Percentiles rank a stretch among this genome's conserved stretches.
These are phyloP conservation scores for Alligator mississippiensis DNA, from an alignment of 2,113 vertebrate species.

Conservation along the genomic window DNA sequence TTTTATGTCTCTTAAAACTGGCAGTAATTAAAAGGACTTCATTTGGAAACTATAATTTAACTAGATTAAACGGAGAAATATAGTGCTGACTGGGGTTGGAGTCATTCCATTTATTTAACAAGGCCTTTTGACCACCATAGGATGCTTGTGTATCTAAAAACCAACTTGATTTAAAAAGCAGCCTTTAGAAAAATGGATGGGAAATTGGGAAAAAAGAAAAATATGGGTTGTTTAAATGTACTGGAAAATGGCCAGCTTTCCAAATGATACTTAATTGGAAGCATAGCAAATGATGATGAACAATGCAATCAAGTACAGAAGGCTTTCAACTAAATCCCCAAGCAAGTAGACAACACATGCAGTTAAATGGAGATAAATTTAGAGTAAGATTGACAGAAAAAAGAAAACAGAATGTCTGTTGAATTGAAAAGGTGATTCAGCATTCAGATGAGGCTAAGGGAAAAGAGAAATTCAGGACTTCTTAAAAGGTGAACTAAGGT, in stretches of 20 bases:
- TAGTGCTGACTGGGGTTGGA: not conserved
- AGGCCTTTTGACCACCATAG: not conserved
- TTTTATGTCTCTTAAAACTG: not conserved
- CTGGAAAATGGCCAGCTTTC: not conserved
- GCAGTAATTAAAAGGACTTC: not conserved
- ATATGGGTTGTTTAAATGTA: not conserved
- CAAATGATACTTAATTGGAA: not conserved
- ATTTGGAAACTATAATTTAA: not conserved
- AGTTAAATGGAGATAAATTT: not conserved
- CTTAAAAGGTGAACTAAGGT: not conserved
- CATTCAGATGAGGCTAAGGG: not conserved
- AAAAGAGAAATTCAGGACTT: not conserved
- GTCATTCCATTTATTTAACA: not conserved
- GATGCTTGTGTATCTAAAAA: not conserved
- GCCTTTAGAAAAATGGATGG: not conserved
- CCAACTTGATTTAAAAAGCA: not conserved
- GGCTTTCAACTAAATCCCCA: not conserved
- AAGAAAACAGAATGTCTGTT: not conserved
- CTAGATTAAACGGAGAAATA: not conserved
- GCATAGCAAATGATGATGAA: not conserved
- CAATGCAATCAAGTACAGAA: not conserved
- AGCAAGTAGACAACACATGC: not conserved
- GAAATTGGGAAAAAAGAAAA: not conserved
- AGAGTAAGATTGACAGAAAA: not conserved
- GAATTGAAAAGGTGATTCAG: not conserved